Base-by-base conservation (phyloP, 2,888 invertebrate genomes). In the Crossocerus cetratus region DNA sequence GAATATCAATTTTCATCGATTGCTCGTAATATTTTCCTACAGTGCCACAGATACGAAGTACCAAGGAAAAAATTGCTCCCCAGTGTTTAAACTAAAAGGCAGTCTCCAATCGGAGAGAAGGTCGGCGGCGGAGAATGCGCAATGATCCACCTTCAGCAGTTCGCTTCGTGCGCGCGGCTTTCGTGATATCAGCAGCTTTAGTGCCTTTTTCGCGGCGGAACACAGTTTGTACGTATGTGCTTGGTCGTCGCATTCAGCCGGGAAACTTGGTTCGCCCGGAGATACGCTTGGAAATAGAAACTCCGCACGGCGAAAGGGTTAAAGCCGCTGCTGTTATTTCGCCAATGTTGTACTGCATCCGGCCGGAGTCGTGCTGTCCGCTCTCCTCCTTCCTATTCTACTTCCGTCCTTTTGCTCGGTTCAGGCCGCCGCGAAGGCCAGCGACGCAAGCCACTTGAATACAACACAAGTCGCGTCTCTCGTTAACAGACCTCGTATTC, bases 301-400 rank as follows among this genome's bases (percentile, higher is more conserved):
- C 49, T 3, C 16, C 5, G 43, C 43, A 13, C 13, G 16, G 32
- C 49, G 14, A 49, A 49, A 49, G 49, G 49, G 49, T 49, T 49
- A 49, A 49, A 49, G 49, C 49, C 49, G 5, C 8, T 11, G 32
- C 32, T 49, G 49, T 49, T 49, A 16, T 49, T 49, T 49, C 49
- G 16, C 49, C 49, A 32, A 32, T 32, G 32, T 49, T 49, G 3
- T 16, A 49, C n/a, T 49, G 49, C 49, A 16, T 49, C 16, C 49
- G 14, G 49, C 8, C 16, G 8, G 49, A 11, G 49, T n/a, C 49
- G 49, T n/a, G 16, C 8, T n/a, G 49, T 49, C 16, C 32, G 32
- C 8, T 32, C 64, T 32, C 65, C 42, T 42, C 65, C 59, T 69
- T 68, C 57, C 67, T 23, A 18, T 16, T 65, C 56, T 32, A 57